Percentiles rank a stretch among this genome's conserved stretches.
Evolutionary conservation across 2,888 invertebrate species (phyloP).

Genomic region (Drosophila conformis): DNA sequence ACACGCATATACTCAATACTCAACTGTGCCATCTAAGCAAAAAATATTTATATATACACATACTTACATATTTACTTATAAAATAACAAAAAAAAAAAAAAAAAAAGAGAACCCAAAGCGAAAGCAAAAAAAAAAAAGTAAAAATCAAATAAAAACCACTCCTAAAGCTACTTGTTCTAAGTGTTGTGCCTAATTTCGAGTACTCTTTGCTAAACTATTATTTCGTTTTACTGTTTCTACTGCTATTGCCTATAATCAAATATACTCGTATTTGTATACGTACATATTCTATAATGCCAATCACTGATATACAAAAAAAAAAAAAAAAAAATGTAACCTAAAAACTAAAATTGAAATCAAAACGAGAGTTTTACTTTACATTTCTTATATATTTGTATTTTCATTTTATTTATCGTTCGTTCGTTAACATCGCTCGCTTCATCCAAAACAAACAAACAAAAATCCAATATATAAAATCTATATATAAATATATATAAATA

Average conservation of each 20-base stretch:
- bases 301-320: constrained; percentile 43
- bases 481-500: constrained; percentile 46
- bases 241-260: constrained; percentile 66
- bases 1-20: constrained; percentile 13
- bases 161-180: constrained; percentile 70
- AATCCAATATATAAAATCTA: constrained; percentile 60
- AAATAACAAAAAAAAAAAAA: neutral
- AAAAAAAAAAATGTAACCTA: constrained; percentile 39
- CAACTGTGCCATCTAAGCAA: constrained; percentile 18
- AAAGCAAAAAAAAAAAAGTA: constrained; percentile 24
- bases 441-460: constrained; percentile 79
- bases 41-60: constrained; percentile 3
- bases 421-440: constrained; percentile 82
- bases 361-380: constrained; percentile 81
- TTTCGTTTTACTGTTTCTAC: constrained; percentile 70
- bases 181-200: constrained; percentile 74
- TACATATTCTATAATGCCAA: constrained; percentile 44
- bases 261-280: constrained; percentile 50
- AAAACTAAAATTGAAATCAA: constrained; percentile 55
- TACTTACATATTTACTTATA: constrained; percentile 16
- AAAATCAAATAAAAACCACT: constrained; percentile 39
- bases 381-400: constrained; percentile 84
- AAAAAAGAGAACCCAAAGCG: constrained; percentile 23
- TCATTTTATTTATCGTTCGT: constrained; percentile 84
- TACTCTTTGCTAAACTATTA: constrained; percentile 69